phyloP scores from a whole-genome alignment of 2,888 invertebrate species.

The Lordiphosa fenestrarum region DNA sequence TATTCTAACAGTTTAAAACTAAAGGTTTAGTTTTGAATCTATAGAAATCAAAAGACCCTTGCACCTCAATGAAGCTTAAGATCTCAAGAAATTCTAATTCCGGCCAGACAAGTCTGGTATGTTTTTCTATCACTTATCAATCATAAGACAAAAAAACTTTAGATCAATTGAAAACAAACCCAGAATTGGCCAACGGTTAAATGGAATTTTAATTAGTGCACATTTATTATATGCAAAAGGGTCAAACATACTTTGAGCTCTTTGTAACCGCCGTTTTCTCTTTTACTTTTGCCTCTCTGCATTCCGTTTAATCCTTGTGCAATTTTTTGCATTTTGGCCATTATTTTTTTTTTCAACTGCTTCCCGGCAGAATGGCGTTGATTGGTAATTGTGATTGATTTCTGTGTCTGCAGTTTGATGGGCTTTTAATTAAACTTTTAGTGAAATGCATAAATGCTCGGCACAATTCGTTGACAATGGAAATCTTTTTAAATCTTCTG shows the following conservation, averaged over 20 bases:
- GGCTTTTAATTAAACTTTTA: constrained; percentile 69
- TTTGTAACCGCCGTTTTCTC: constrained; percentile 8
- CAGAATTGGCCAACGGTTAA: constrained; percentile 36
- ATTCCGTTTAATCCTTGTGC: constrained; percentile 38
- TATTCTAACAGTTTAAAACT: no score
- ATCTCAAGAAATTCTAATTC: no score
- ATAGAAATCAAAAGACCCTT: no score
- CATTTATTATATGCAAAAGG: constrained; percentile 38
- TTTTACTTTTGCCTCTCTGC: constrained; percentile 14
- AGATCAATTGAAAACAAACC: neutral
- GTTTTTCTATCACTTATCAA: no score
- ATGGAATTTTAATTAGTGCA: constrained; percentile 78
- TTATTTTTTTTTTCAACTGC: constrained; percentile 17
- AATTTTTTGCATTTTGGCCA: constrained; percentile 39
- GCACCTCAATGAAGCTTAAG: no score
- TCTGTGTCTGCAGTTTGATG: constrained; percentile 57
- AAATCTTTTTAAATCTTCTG: constrained; percentile 50
- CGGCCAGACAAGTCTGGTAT: no score
- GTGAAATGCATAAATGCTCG: constrained; percentile 61
- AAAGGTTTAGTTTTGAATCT: no score
- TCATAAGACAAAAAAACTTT: neutral
- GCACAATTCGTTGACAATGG: constrained; percentile 23
- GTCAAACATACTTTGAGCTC: neutral
- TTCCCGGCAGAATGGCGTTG: constrained; percentile 12
- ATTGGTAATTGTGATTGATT: constrained; percentile 69